phyloP scores from a whole-genome alignment of 2,888 invertebrate genomes.

The Ligdia adustata region DNA sequence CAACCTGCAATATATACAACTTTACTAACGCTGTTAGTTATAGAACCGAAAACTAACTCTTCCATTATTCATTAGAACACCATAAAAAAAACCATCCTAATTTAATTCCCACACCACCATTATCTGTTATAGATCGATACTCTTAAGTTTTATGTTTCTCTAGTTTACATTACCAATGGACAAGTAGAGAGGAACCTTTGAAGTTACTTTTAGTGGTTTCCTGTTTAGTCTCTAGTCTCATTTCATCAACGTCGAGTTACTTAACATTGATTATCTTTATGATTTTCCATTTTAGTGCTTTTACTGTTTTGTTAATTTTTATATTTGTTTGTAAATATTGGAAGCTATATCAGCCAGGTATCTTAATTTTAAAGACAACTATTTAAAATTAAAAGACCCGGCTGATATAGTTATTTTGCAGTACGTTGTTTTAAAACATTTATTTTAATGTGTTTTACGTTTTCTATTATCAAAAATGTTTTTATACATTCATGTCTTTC shows the following conservation, averaged over 20 bases:
- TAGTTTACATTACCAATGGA: slow-evolving; percentile 39
- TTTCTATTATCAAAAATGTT: too few relatives aligned
- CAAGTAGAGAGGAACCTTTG: slow-evolving; percentile 39
- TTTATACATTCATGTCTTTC: too few relatives aligned
- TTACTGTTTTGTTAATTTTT: slow-evolving; percentile 6
- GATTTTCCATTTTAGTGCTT: slow-evolving; percentile 14
- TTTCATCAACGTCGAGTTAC: slow-evolving; percentile 32
- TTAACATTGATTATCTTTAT: slow-evolving; percentile 22
- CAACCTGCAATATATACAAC: too few relatives aligned
- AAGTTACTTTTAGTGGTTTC: slow-evolving; percentile 43
- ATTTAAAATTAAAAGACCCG: too few relatives aligned
- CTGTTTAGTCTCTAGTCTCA: slow-evolving; percentile 40
- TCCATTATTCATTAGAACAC: slow-evolving; percentile 37
- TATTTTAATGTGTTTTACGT: too few relatives aligned
- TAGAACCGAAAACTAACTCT: too few relatives aligned
- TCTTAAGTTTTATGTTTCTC: slow-evolving; percentile 38
- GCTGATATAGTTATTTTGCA: too few relatives aligned
- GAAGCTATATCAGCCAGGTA: too few relatives aligned
- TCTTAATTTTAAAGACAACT: too few relatives aligned
- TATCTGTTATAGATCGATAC: slow-evolving; percentile 38
- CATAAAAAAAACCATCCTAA: slow-evolving; percentile 27
- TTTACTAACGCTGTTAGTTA: too few relatives aligned
- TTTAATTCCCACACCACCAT: slow-evolving; percentile 34
- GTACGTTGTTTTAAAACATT: too few relatives aligned
- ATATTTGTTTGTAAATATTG: too few relatives aligned